Evolutionary conservation across 2,113 vertebrate species (phyloP).

Genomic region (Oreocharis arfaki): DNA sequence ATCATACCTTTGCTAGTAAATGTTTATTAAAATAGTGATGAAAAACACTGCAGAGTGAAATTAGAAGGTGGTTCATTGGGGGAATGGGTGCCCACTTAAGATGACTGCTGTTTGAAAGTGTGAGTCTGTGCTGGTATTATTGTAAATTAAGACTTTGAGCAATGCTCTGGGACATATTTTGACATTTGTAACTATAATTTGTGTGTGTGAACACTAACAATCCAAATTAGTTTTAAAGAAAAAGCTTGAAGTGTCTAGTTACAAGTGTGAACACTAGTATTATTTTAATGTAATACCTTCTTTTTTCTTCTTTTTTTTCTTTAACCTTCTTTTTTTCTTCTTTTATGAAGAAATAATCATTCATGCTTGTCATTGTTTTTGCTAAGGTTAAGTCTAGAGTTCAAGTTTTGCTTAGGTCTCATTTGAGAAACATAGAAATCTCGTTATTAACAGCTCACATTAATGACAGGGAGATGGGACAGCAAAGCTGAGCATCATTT

Average conservation of each 20-base stretch:
- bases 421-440: neutral
- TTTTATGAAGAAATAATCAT: neutral
- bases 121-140: neutral
- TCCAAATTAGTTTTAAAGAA: neutral
- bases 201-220: neutral
- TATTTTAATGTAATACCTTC: neutral
- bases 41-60: neutral
- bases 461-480: neutral
- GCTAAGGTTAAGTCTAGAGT: neutral
- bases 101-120: neutral
- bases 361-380: neutral
- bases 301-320: neutral
- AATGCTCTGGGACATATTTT: neutral
- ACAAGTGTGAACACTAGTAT: neutral
- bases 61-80: neutral
- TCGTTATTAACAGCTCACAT: neutral
- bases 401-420: neutral
- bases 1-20: neutral
- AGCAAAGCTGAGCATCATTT: neutral
- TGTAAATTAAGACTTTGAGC: neutral
- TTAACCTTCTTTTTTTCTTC: neutral
- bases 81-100: neutral
- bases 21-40: neutral
- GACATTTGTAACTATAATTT: neutral
- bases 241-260: neutral